Percentiles rank a stretch among this genome's conserved stretches.
phyloP scores from a whole-genome alignment of 2,797 vertebrate species.

The Bradypodion ventrale region DNA sequence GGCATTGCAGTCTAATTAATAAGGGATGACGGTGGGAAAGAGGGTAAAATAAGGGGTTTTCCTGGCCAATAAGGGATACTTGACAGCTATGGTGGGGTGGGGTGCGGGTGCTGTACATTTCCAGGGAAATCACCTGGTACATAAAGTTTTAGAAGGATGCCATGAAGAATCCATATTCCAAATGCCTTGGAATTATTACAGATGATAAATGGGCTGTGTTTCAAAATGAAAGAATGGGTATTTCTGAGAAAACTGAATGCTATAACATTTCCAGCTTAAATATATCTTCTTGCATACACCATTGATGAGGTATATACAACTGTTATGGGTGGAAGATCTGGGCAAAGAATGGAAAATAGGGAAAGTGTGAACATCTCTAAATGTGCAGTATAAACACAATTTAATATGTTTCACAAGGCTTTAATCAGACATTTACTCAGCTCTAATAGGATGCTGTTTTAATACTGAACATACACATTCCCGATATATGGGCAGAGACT shows the following conservation, averaged over 20 bases:
- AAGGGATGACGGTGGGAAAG: too few relatives aligned
- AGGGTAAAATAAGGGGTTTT: too few relatives aligned
- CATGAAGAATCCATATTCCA: background rate
- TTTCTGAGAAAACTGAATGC: background rate
- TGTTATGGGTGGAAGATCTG: constrained; percentile 7
- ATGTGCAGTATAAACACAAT: constrained; percentile 32
- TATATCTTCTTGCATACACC: background rate
- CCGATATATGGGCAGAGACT: constrained; percentile 14
- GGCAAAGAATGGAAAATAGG: constrained; percentile 22
- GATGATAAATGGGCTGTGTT: background rate
- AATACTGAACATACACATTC: constrained; percentile 30
- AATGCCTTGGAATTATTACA: background rate
- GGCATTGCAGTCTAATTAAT: too few relatives aligned
- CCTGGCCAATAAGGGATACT: too few relatives aligned
- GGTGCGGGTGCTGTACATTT: background rate
- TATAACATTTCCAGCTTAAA: constrained; percentile 6
- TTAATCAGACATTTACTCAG: constrained; percentile 35
- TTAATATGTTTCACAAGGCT: constrained; percentile 36
- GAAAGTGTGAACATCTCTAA: constrained; percentile 17
- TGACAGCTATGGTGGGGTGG: too few relatives aligned
- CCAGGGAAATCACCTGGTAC: background rate
- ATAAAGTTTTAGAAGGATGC: background rate
- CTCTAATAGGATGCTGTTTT: constrained; percentile 30
- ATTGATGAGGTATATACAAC: background rate
- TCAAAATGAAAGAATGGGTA: background rate